Base-by-base conservation (phyloP, 2,888 invertebrate species). In the Elaeidobius kamerunicus region DNA sequence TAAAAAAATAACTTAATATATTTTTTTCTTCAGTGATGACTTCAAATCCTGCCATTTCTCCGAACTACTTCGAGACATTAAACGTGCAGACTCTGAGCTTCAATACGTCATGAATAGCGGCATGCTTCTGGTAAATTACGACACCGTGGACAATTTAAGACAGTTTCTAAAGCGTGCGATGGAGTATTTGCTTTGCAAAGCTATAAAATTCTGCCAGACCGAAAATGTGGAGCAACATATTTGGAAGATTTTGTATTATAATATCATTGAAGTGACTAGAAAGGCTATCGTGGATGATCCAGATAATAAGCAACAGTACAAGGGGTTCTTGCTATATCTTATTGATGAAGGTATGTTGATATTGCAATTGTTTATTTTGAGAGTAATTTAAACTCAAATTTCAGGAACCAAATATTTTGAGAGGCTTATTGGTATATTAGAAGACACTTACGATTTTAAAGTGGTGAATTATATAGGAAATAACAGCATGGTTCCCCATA, bases 231-330 rank as follows among this genome's bases (percentile, higher is more conserved):
- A 95, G 66, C 88, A 89, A 65, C 85, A 88, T 67, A 84, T 95
- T 71, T 95, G 95, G 95, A 93, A 92, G 72, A 81, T 91, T 56
- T 78, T 91, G 2, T 95, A 88, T 71, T 88, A 95, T 69, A 87
- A 87, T 69, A 84, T 91, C 57, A 91, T 94, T 60, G 93, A 94
- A 72, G 78, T 85, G 61, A 76, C 91, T 62, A 78, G 91, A 60
- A 87, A 86, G 69, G 81, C 79, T 58, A 80, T 84, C 65, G 70
- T 74, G 1, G 77, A 84, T 64, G 79, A 81, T 62, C 69, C 79
- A 1, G 78, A 82, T 1, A 79, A 81, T 55, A 84, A 83, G 57
- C 79, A 82, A 12, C 77, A 81, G 61, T 81, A 83, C 62, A 85
- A 84, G 56, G 77, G 79, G 61, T 77, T 82, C 60, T 78, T 85